Percentiles rank a stretch among this genome's conserved stretches.
Evolutionary conservation across 1,140 invertebrate genomes (phyloP).

Genomic region (Orius insidiosus): DNA sequence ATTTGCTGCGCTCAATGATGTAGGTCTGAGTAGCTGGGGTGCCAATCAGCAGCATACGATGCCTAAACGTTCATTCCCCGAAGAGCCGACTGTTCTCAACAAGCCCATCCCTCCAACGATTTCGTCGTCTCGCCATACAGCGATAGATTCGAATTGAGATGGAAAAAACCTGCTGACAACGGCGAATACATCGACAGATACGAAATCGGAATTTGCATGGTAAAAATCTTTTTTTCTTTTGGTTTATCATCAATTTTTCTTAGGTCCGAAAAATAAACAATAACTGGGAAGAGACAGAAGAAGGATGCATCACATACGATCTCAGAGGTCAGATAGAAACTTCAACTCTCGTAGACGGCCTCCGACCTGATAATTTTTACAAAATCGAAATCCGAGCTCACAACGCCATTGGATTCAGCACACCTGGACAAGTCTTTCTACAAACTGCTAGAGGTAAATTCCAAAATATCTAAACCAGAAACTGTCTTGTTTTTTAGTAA

Average conservation of each 20-base stretch:
- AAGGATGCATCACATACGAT: constrained; percentile 36
- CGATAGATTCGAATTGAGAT: constrained; percentile 60
- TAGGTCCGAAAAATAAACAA: constrained; percentile 22
- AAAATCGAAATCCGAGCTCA: constrained; percentile 64
- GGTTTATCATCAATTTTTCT: constrained; percentile 7
- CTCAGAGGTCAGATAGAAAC: constrained; percentile 38
- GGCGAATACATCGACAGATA: constrained; percentile 74
- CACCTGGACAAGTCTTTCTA: constrained; percentile 51
- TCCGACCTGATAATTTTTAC: constrained; percentile 61
- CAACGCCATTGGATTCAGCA: constrained; percentile 64
- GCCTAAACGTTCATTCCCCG: constrained; percentile 35
- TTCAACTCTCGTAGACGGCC: constrained; percentile 41
- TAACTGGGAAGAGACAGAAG: constrained; percentile 37
- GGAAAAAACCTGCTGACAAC: constrained; percentile 70
- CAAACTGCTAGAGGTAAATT: constrained; percentile 73
- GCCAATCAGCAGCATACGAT: constrained; percentile 34
- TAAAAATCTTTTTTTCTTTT: constrained; percentile 30
- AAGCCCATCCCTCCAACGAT: constrained; percentile 20
- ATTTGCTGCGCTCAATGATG: constrained; percentile 68
- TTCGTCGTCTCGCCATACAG: constrained; percentile 36
- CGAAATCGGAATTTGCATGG: constrained; percentile 59
- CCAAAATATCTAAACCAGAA: not conserved
- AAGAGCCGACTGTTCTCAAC: constrained; percentile 34
- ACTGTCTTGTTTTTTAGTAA: not conserved
- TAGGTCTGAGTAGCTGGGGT: constrained; percentile 58